Evolutionary conservation across 2,113 vertebrate genomes (phyloP).

Genomic region (Baryphthengus martii): DNA sequence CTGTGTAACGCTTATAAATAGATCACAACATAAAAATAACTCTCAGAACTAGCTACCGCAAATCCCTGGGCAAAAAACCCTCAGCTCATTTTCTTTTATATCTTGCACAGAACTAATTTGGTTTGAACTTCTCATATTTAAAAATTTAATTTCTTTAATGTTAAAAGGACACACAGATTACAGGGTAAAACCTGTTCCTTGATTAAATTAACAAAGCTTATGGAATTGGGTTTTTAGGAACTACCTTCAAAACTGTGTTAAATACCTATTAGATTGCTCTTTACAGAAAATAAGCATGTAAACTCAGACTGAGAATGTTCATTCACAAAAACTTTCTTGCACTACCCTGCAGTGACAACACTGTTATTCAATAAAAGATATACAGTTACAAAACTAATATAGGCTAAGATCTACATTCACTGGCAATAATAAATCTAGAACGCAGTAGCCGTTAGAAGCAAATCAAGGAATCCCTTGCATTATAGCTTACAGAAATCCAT

Average conservation of each 20-base stretch:
- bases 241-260: neutral
- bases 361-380: neutral
- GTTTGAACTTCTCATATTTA: neutral
- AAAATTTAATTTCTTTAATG: neutral
- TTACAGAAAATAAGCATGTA: neutral
- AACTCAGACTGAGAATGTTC: neutral
- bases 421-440: neutral
- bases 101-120: neutral
- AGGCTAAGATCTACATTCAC: no score
- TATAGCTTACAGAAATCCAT: neutral
- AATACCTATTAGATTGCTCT: neutral
- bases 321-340: neutral
- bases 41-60: neutral
- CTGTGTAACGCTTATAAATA: neutral
- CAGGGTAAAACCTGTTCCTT: neutral
- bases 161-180: neutral
- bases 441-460: neutral
- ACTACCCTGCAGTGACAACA: neutral
- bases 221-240: neutral
- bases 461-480: neutral
- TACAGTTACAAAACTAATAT: fast-evolving
- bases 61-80: neutral
- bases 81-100: neutral
- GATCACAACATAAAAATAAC: neutral
- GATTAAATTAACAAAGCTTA: neutral